phyloP scores from a whole-genome alignment of 2,113 vertebrate genomes.

The Chascanopsetta lugubris region DNA sequence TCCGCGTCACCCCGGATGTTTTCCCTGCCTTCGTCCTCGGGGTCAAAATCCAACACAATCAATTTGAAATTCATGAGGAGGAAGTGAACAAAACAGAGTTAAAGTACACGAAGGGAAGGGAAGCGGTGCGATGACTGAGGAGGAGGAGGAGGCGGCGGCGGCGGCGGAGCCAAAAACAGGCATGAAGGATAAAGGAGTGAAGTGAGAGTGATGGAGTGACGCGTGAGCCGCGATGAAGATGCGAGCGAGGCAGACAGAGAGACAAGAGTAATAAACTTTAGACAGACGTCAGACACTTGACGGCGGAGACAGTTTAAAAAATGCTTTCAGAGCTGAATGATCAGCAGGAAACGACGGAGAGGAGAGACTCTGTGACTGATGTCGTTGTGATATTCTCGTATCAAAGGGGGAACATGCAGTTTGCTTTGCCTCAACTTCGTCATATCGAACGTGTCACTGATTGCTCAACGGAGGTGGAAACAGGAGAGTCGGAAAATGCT shows the following conservation, averaged over 20 bases:
- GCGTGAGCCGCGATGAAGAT: conserved; percentile 21
- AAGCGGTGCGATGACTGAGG: conserved; percentile 17
- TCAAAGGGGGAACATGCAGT: too few species aligned
- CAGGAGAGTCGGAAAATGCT: too few species aligned
- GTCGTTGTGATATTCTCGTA: too few species aligned
- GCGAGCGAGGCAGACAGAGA: conserved; percentile 11
- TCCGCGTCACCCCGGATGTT: conserved; percentile 12
- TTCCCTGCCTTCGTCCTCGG: conserved; percentile 15
- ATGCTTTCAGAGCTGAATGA: too few species aligned
- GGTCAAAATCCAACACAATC: conserved; percentile 34
- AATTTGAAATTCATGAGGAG: conserved; percentile 34
- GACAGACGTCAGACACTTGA: conserved; percentile 5
- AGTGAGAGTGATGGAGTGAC: conserved; percentile 38
- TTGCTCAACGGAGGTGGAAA: too few species aligned
- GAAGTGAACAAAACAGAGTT: conserved; percentile 12
- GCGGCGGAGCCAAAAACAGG: conserved; percentile 5
- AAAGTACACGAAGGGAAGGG: conserved; percentile 12
- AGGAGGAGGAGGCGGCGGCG: conserved; percentile 6
- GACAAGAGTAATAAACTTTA: conserved; percentile 19
- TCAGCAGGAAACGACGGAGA: too few species aligned
- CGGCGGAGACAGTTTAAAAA: background rate
- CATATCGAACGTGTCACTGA: too few species aligned
- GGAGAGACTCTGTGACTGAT: too few species aligned
- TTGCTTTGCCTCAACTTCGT: too few species aligned
- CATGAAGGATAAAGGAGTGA: background rate